phyloP scores from a whole-genome alignment of 2,113 vertebrate genomes.

The Zosterops japonicus region DNA sequence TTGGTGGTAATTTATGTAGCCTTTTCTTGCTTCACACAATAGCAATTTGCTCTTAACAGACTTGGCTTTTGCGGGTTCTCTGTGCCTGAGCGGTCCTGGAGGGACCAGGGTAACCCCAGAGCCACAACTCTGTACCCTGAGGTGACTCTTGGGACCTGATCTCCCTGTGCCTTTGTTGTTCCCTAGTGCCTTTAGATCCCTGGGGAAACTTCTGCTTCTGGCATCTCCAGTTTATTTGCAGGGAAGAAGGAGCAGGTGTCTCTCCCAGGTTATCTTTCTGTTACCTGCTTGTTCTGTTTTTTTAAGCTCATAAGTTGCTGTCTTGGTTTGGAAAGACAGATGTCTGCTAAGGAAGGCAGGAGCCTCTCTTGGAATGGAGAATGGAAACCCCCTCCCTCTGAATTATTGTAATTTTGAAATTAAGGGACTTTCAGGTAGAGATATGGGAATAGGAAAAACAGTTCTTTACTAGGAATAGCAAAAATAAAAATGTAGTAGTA shows the following conservation, averaged over 20 bases:
- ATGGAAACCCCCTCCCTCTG: not conserved
- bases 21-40: not conserved
- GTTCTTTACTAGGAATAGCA: not conserved
- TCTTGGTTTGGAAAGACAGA: not conserved
- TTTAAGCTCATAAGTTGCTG: accelerated
- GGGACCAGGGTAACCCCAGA: not conserved
- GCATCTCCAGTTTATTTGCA: not conserved
- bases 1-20: conserved; percentile 4
- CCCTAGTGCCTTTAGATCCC: accelerated
- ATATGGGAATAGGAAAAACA: not conserved
- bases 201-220: not conserved
- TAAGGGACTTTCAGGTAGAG: not conserved
- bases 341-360: not conserved
- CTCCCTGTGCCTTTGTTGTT: not conserved
- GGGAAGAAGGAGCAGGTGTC: not conserved
- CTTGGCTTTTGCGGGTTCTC: not conserved
- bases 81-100: not conserved
- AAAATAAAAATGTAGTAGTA: not conserved
- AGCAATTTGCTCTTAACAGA: not conserved
- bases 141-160: not conserved
- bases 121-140: accelerated
- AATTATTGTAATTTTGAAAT: not conserved
- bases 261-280: not conserved
- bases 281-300: not conserved
- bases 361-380: not conserved